Percentiles rank a stretch among this genome's conserved stretches.
These are phyloP conservation scores for Nycteola revayana DNA, from an alignment of 2,888 invertebrate genomes.

Conservation along the genomic window DNA sequence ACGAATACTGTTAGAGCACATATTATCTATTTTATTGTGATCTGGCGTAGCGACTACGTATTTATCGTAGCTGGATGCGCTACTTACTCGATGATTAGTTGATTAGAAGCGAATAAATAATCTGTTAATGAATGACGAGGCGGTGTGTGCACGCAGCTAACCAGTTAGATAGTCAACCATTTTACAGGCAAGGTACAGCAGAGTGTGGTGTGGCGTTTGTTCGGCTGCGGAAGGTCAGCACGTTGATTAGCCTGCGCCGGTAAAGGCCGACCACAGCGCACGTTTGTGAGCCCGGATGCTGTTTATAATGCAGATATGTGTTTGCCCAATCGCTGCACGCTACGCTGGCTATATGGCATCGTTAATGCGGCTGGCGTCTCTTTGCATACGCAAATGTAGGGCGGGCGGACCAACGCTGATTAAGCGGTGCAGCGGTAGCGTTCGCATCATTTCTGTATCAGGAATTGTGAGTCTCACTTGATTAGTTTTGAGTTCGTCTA, in stretches of 20 bases:
- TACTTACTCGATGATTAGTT: slow-evolving; percentile 29
- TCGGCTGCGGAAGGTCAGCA: slow-evolving; percentile 74
- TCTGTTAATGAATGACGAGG: slow-evolving; percentile 32
- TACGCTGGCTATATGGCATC: slow-evolving; percentile 82
- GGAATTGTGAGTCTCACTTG: slow-evolving; percentile 60
- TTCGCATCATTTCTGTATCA: slow-evolving; percentile 66
- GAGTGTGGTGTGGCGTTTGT: slow-evolving; percentile 62
- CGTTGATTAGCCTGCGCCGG: slow-evolving; percentile 79
- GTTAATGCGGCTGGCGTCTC: slow-evolving; percentile 80
- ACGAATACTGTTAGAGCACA: slow-evolving; percentile 57
- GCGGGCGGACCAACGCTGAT: slow-evolving; percentile 77
- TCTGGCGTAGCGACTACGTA: slow-evolving; percentile 41
- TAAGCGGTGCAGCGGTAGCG: slow-evolving; percentile 74
- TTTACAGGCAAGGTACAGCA: slow-evolving; percentile 43
- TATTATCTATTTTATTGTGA: slow-evolving; percentile 42
- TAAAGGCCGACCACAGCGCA: slow-evolving; percentile 79
- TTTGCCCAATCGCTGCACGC: slow-evolving; percentile 81
- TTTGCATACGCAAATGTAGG: slow-evolving; percentile 83
- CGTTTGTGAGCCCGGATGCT: slow-evolving; percentile 79
- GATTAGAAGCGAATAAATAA: slow-evolving; percentile 30
- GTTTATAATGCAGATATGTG: slow-evolving; percentile 83
- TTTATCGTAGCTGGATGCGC: slow-evolving; percentile 36
- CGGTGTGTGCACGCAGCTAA: slow-evolving; percentile 27
- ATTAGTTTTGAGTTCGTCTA: slow-evolving; percentile 51
- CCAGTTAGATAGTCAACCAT: slow-evolving; percentile 40